phyloP scores from a whole-genome alignment of 2,888 invertebrate species.

The Drosophila nr. medialis region DNA sequence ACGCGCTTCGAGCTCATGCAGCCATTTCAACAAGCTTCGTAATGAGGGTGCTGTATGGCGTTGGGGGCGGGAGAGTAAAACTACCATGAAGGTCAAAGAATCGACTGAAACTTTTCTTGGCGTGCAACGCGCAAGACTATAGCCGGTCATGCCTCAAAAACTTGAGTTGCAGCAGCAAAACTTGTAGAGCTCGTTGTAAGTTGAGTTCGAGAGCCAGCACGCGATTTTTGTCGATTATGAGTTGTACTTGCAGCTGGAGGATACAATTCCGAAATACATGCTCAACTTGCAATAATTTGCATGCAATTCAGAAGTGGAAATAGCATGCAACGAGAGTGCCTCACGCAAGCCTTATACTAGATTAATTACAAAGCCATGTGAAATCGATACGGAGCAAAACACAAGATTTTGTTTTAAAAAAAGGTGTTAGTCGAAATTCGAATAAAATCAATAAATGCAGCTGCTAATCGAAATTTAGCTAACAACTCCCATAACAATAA shows the following conservation, averaged over 20 bases:
- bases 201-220: slow-evolving; percentile 36
- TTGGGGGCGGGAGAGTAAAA: background rate
- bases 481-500: background rate
- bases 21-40: slow-evolving; percentile 54
- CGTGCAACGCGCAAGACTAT: slow-evolving; percentile 33
- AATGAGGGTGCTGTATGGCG: slow-evolving; percentile 34
- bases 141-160: slow-evolving; percentile 8
- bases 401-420: background rate
- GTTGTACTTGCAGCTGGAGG: slow-evolving; percentile 43
- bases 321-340: slow-evolving; percentile 65
- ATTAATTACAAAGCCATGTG: slow-evolving; percentile 62
- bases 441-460: slow-evolving; percentile 19
- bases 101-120: slow-evolving; percentile 18
- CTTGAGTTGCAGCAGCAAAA: slow-evolving; percentile 31
- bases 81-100: slow-evolving; percentile 45
- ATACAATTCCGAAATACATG: slow-evolving; percentile 54
- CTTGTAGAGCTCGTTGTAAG: slow-evolving; percentile 39
- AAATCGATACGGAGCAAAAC: slow-evolving; percentile 13
- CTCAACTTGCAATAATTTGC: slow-evolving; percentile 74
- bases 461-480: background rate
- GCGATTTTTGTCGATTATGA: slow-evolving; percentile 72
- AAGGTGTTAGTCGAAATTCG: slow-evolving; percentile 29
- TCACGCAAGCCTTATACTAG: slow-evolving; percentile 66
- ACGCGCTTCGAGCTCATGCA: slow-evolving; percentile 37
- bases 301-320: slow-evolving; percentile 55